Base-by-base conservation (phyloP, 2,797 vertebrate genomes). In the Sebastes vulpes region DNA sequence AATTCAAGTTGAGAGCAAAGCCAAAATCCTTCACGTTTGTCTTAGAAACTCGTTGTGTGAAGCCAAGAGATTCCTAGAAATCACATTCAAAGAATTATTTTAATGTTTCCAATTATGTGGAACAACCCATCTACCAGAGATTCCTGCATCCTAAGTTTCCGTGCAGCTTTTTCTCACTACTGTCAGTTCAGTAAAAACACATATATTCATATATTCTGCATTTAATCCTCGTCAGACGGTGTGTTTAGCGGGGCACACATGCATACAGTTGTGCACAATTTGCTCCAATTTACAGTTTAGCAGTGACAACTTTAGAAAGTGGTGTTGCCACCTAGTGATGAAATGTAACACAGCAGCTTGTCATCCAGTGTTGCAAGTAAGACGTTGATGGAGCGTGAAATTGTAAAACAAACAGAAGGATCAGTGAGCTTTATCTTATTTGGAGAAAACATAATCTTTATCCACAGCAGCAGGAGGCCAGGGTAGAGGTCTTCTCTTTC, bases 241-340 rank as follows among this genome's bases (percentile, higher is more conserved):
- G 10, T 4, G 4, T 21, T 7, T 38, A 56, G 42, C 18, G 21
- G n/a, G 20, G 59, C 12, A 18, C 69, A 54, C 54, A 53, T 63
- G 6, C 67, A 56, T 16, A 21, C 38, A 23, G n/a, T 31, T 65
- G 48, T 9, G 63, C 58, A 53, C 32, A 50, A 9, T 8, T 38
- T 21, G 10, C 10, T 26, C 21, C 20, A 29, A 7, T 52, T 59
- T 28, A 8, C n/a, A 50, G 28, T 23, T 8, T 2, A 67, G 4
- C 1, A 67, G 5, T 12, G 18, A 52, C 38, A 65, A 32, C 42
- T 79, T 9, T 5, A 25, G 57, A 60, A 74, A 56, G 57, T 57
- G 50, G 42, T 71, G 79, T 74, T 83, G 92, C 94, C 94, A 84
- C 74, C 94, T 93, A 78, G 75, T 91, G 94, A 53, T 70, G 12